These are phyloP conservation scores for Nemurella pictetii DNA, from an alignment of 2,888 invertebrate genomes.

Conservation along the genomic window DNA sequence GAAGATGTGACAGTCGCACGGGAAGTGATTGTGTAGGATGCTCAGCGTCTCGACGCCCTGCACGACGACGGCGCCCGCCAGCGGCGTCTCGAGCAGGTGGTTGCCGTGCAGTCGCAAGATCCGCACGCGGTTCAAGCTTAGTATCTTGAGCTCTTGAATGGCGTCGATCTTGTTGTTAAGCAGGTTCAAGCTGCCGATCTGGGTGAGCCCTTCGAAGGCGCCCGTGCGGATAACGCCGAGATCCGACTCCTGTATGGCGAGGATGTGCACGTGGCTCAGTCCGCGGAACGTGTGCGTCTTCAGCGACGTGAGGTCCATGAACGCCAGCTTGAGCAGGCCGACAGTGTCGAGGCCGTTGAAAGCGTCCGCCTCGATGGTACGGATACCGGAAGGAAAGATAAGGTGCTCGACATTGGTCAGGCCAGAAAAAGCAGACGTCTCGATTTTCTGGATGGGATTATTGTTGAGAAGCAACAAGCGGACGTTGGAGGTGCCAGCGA, in stretches of 20 bases:
- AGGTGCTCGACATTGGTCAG: constrained; percentile 81
- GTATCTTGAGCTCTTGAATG: constrained; percentile 73
- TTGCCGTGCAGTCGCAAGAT: constrained; percentile 78
- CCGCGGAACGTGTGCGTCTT: constrained; percentile 75
- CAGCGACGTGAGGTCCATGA: constrained; percentile 78
- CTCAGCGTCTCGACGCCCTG: constrained; percentile 72
- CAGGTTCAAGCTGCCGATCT: constrained; percentile 73
- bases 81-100: constrained; percentile 78
- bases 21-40: constrained; percentile 79
- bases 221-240: constrained; percentile 72
- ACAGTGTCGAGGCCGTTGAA: constrained; percentile 81
- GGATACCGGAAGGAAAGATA: constrained; percentile 79
- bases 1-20: constrained; percentile 83
- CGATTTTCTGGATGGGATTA: constrained; percentile 79
- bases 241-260: constrained; percentile 82
- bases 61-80: constrained; percentile 66
- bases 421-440: constrained; percentile 81
- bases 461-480: constrained; percentile 79
- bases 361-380: constrained; percentile 74
- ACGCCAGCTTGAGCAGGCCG: constrained; percentile 78
- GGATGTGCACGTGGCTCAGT: constrained; percentile 70
- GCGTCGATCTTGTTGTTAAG: constrained; percentile 84
- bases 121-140: constrained; percentile 70
- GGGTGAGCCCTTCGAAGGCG: constrained; percentile 74
- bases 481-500: constrained; percentile 84